Evolutionary conservation across 1,140 invertebrate species (phyloP).

Genomic region (Andrena cerasifolii): DNA sequence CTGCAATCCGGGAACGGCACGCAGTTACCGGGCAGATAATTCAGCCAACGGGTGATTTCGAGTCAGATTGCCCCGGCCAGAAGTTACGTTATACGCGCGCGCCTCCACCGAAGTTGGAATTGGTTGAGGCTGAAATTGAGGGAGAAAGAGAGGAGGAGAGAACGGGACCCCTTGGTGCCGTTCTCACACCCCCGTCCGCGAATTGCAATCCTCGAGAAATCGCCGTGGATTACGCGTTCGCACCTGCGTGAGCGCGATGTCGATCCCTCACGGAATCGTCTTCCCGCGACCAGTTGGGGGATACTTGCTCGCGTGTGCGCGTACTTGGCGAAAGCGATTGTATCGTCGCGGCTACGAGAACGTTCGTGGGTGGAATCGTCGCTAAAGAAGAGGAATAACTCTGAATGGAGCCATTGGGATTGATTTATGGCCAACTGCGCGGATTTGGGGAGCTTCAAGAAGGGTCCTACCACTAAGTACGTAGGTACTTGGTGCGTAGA

Average conservation of each 20-base stretch:
- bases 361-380: neutral
- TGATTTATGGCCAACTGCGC: no score
- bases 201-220: constrained; percentile 60
- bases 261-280: constrained; percentile 55
- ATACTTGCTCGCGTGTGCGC: constrained; percentile 31
- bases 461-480: no score
- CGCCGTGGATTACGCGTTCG: constrained; percentile 64
- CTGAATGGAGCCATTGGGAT: no score
- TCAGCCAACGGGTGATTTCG: constrained; percentile 79
- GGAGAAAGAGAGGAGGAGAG: constrained; percentile 13
- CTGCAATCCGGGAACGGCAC: constrained; percentile 80
- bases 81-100: constrained; percentile 76
- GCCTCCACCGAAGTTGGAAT: constrained; percentile 78
- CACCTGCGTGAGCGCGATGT: constrained; percentile 58
- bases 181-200: constrained; percentile 47
- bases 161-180: constrained; percentile 36
- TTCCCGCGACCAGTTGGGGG: neutral
- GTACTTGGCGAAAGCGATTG: neutral
- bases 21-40: constrained; percentile 80
- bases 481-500: no score
- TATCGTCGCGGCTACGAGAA: constrained; percentile 8
- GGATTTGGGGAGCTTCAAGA: no score
- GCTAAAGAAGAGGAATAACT: no score
- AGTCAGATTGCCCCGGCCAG: constrained; percentile 78
- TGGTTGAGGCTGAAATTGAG: constrained; percentile 78